Conservation (phyloP, 2,888 invertebrate genomes). For the Tenthredo scrophulariae region DNA sequence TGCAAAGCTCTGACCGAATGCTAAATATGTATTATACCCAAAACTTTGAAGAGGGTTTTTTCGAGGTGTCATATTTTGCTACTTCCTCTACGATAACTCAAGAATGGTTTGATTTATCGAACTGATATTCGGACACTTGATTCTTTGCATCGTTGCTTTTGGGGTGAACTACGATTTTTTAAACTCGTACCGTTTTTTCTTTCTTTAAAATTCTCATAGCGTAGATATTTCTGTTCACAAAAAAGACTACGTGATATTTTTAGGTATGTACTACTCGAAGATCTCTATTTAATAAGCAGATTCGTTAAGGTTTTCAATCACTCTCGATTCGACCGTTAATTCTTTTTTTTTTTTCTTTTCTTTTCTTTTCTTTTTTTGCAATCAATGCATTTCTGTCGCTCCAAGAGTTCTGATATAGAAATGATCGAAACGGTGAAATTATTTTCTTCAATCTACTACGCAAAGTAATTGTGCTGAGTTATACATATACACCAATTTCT, state of each 20-base stretch:
- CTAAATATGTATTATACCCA: constrained; percentile 12
- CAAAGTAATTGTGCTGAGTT: neutral
- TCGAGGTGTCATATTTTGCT: constrained; percentile 1
- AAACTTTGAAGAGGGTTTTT: constrained; percentile 33
- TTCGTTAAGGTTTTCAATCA: neutral
- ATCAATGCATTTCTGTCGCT: neutral
- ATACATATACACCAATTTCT: neutral
- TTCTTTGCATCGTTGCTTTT: neutral
- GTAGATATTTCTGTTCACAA: neutral
- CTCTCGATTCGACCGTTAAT: neutral
- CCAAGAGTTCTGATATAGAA: neutral
- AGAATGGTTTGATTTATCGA: neutral
- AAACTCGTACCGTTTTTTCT: neutral
- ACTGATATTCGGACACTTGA: constrained; percentile 7
- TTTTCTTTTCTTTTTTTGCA: neutral
- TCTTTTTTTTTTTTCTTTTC: too few species aligned
- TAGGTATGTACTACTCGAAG: neutral
- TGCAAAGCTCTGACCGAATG: neutral
- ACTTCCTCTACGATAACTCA: constrained; percentile 16
- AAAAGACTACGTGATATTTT: neutral
- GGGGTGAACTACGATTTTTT: neutral
- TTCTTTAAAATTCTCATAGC: neutral
- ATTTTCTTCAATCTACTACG: neutral
- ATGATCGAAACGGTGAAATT: neutral
- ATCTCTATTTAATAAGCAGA: neutral